phyloP scores from a whole-genome alignment of 2,797 vertebrate genomes.

The Triplophysa yarkandensis region DNA sequence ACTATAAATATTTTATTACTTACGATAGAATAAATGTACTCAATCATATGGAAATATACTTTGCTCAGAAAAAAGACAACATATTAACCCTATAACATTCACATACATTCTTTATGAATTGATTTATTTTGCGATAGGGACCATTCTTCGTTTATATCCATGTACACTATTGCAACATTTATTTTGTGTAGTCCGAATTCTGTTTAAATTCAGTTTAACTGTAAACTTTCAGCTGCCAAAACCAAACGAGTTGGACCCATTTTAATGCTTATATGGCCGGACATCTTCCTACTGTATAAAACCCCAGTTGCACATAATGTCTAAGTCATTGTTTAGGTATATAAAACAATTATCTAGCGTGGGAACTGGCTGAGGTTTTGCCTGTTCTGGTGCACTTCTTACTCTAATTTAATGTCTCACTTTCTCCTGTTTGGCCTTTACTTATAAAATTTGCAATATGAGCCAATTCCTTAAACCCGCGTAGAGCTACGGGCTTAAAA shows the following conservation, averaged over 20 bases:
- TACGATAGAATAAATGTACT: too few relatives aligned
- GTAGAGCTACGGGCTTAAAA: background rate
- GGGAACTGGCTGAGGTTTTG: slow-evolving; percentile 12
- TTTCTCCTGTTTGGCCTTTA: slow-evolving; percentile 33
- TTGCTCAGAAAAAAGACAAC: too few relatives aligned
- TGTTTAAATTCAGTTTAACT: slow-evolving; percentile 54
- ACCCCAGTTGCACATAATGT: slow-evolving; percentile 60
- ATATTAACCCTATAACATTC: too few relatives aligned
- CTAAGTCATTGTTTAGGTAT: slow-evolving; percentile 56
- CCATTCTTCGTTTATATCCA: background rate
- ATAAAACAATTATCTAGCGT: background rate
- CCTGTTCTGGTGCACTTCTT: slow-evolving; percentile 55
- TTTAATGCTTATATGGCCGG: slow-evolving; percentile 65
- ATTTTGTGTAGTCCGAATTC: slow-evolving; percentile 53
- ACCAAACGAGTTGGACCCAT: slow-evolving; percentile 66
- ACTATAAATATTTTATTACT: too few relatives aligned
- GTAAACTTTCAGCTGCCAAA: slow-evolving; percentile 69
- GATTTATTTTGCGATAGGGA: too few relatives aligned
- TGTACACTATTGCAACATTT: slow-evolving; percentile 11
- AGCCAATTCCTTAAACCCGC: slow-evolving; percentile 67
- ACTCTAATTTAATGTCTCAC: slow-evolving; percentile 56
- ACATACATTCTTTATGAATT: too few relatives aligned
- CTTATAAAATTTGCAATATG: slow-evolving; percentile 62
- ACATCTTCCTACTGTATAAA: slow-evolving; percentile 68
- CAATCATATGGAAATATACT: too few relatives aligned